Conservation (phyloP, 2,888 invertebrate genomes). For the Panzeria rudis region DNA sequence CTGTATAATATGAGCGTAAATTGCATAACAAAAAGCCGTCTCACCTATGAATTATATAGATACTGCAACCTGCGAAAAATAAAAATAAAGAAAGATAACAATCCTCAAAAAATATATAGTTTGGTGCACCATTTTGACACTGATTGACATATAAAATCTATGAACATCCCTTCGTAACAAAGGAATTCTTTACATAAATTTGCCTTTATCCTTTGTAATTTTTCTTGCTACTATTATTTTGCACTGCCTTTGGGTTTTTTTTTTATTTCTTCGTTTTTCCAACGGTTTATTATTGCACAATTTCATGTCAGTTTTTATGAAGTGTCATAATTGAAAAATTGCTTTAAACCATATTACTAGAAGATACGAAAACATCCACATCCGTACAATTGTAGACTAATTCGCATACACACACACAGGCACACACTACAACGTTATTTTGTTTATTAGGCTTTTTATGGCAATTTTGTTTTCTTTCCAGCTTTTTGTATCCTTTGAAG, state of each 20-base stretch:
- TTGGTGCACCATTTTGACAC: neutral
- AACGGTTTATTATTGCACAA: conserved; percentile 14
- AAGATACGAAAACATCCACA: neutral
- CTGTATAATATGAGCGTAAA: too few relatives aligned
- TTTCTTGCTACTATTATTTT: conserved; percentile 5
- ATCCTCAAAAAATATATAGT: too few relatives aligned
- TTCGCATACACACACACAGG: neutral
- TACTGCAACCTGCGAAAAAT: too few relatives aligned
- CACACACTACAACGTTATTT: neutral
- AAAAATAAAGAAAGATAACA: too few relatives aligned
- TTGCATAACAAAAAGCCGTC: too few relatives aligned
- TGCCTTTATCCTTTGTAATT: neutral
- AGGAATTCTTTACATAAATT: conserved; percentile 15
- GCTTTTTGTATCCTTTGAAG: conserved; percentile 45
- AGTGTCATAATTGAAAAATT: conserved; percentile 72
- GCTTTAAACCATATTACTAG: conserved; percentile 38
- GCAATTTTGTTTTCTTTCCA: conserved; percentile 6
- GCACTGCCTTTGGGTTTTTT: conserved; percentile 5
- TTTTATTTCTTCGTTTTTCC: conserved; percentile 14
- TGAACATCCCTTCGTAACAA: conserved; percentile 9
- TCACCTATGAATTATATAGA: too few relatives aligned
- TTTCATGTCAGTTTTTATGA: conserved; percentile 19
- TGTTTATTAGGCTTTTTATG: conserved; percentile 8
- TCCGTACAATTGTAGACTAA: neutral
- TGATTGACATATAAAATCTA: neutral